phyloP scores from a whole-genome alignment of 2,113 vertebrate species.

The Anguilla rostrata region DNA sequence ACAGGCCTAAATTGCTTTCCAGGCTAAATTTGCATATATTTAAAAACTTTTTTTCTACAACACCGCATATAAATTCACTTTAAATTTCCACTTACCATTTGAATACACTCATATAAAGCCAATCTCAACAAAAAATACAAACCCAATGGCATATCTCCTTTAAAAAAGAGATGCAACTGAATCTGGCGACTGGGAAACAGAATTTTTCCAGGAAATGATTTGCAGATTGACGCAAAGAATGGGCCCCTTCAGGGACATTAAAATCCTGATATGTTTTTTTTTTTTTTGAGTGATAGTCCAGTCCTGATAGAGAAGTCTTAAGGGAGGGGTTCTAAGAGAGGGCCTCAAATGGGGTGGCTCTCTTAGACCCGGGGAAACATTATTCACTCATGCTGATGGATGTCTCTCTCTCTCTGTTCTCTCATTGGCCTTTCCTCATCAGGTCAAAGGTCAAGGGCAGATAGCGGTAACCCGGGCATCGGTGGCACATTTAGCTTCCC shows the following conservation, averaged over 20 bases:
- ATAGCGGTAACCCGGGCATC: no score
- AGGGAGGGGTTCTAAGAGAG: not conserved
- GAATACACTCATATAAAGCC: not conserved
- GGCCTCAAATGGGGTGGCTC: no score
- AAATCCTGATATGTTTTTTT: not conserved
- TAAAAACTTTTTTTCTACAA: no score
- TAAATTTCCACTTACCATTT: not conserved
- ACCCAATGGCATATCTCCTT: not conserved
- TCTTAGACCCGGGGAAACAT: no score
- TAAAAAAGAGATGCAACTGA: not conserved
- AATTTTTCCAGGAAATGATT: not conserved
- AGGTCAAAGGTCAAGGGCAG: no score
- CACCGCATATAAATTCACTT: no score
- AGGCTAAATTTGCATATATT: no score
- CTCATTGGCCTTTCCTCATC: no score
- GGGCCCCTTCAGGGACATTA: not conserved
- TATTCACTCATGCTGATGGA: no score
- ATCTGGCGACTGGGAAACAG: not conserved
- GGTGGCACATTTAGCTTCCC: no score
- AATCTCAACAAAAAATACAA: not conserved
- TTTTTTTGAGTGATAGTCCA: not conserved
- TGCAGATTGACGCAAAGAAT: not conserved
- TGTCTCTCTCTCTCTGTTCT: no score
- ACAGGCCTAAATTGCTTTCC: no score
- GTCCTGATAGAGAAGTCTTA: not conserved